Percentiles rank a stretch among this genome's conserved stretches.
phyloP scores from a whole-genome alignment of 2,113 vertebrate genomes.

The Poecilia latipinna region DNA sequence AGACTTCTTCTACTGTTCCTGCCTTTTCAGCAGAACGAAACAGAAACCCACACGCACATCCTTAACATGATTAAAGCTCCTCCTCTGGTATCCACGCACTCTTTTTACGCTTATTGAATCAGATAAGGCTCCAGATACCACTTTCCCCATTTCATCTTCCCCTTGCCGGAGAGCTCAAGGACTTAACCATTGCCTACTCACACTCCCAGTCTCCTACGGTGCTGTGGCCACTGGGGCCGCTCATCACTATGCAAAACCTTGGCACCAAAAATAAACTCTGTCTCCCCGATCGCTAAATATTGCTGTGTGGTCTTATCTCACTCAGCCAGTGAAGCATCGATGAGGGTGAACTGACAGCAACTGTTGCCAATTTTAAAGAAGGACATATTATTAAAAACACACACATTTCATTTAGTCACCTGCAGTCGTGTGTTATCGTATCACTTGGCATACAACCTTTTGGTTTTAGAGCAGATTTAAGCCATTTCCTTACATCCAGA shows the following conservation, averaged over 20 bases:
- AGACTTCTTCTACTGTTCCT: conserved; percentile 1
- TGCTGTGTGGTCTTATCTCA: conserved; percentile 45
- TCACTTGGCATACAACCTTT: conserved; percentile 27
- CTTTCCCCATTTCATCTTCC: conserved; percentile 60
- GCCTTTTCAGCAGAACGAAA: conserved; percentile 13
- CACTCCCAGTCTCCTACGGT: conserved; percentile 61
- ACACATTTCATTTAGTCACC: background rate
- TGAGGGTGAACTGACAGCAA: conserved; percentile 30
- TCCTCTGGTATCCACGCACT: conserved; percentile 46
- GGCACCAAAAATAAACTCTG: conserved; percentile 67
- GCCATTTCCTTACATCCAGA: conserved; percentile 18
- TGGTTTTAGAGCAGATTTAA: conserved; percentile 44
- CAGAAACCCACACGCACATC: background rate
- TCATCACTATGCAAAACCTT: conserved; percentile 70
- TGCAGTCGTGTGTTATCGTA: conserved; percentile 10
- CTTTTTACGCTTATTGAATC: conserved; percentile 47
- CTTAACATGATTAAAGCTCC: conserved; percentile 39
- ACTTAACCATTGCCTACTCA: conserved; percentile 52
- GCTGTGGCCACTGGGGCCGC: conserved; percentile 64
- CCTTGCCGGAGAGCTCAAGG: conserved; percentile 50
- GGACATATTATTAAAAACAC: background rate
- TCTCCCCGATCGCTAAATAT: conserved; percentile 45
- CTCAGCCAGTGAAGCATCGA: conserved; percentile 24
- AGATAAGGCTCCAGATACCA: conserved; percentile 59
- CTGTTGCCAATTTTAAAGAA: background rate